phyloP scores from a whole-genome alignment of 30 jellyfish, hydroid and myxozoan species.

The Rhopilema esculentum region DNA sequence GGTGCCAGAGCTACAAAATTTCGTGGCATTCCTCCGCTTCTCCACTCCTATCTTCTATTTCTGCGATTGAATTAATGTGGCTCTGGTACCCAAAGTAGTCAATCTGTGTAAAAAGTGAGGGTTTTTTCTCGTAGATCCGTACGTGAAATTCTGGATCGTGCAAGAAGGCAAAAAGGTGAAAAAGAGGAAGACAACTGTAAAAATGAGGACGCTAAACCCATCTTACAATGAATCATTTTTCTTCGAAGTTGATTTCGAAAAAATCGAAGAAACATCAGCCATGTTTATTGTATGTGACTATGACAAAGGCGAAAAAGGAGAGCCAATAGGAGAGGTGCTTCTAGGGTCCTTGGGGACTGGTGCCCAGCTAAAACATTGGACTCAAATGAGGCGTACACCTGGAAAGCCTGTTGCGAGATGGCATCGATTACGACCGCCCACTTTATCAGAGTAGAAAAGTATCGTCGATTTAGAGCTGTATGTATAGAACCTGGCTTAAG shows the following conservation, averaged over 20 bases:
- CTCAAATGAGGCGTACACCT: conserved; percentile 88
- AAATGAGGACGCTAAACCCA: conserved; percentile 93
- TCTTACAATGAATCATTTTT: conserved; percentile 86
- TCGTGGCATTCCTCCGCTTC: too few relatives aligned
- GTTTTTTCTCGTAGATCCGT: conserved; percentile 77
- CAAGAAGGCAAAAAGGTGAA: conserved; percentile 96
- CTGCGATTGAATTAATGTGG: not conserved
- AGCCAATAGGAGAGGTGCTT: conserved; percentile 93
- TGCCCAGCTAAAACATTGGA: conserved; percentile 86
- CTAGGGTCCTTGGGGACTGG: conserved; percentile 93
- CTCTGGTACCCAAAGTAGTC: not conserved
- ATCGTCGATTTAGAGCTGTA: too few relatives aligned
- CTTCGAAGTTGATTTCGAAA: conserved; percentile 88
- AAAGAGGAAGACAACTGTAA: conserved; percentile 91
- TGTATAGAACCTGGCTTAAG: too few relatives aligned
- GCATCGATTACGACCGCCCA: conserved; percentile 91
- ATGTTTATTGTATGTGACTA: conserved; percentile 89
- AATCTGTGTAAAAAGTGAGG: not conserved
- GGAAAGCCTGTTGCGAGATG: conserved; percentile 90
- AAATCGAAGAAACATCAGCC: conserved; percentile 88
- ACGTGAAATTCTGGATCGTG: conserved; percentile 84
- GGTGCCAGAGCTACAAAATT: too few relatives aligned
- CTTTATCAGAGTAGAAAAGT: conserved; percentile 49
- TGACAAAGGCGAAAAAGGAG: conserved; percentile 98
- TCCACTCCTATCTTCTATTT: too few relatives aligned